These are phyloP conservation scores for Acronicta leporina DNA, from an alignment of 2,888 invertebrate species.

Conservation along the genomic window DNA sequence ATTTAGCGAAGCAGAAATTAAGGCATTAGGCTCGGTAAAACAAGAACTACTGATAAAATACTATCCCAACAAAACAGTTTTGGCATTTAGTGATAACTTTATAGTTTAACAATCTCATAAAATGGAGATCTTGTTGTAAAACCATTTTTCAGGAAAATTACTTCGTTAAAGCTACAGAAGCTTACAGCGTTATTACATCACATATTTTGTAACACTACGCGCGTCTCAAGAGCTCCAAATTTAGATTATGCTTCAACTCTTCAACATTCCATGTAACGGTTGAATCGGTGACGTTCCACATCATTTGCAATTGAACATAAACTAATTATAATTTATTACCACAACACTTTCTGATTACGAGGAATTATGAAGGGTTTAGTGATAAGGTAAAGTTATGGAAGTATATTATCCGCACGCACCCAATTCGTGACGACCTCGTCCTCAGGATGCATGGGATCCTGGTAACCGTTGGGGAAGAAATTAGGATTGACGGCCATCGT, in stretches of 20 bases:
- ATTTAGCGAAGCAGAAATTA: neutral
- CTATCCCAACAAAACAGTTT: conserved; percentile 1
- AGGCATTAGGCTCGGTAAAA: neutral
- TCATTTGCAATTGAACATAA: conserved; percentile 43
- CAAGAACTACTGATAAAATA: conserved; percentile 3
- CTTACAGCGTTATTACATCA: conserved; percentile 77
- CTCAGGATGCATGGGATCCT: conserved; percentile 87
- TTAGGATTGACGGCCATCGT: conserved; percentile 83
- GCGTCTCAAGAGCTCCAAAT: conserved; percentile 76
- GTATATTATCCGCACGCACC: conserved; percentile 82
- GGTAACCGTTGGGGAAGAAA: conserved; percentile 88
- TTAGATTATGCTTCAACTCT: conserved; percentile 71
- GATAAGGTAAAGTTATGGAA: conserved; percentile 38
- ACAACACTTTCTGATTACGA: conserved; percentile 46
- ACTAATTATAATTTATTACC: conserved; percentile 40
- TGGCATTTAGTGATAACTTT: conserved; percentile 18
- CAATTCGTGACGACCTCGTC: conserved; percentile 90
- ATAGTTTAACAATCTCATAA: conserved; percentile 39
- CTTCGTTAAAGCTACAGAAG: conserved; percentile 56
- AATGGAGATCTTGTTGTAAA: conserved; percentile 49
- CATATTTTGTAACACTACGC: conserved; percentile 82
- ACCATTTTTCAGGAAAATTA: conserved; percentile 66
- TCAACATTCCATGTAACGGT: conserved; percentile 54
- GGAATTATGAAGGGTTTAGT: conserved; percentile 37
- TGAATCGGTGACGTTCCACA: conserved; percentile 41